Evolutionary conservation across 2,113 vertebrate genomes (phyloP).

Genomic region (Zapus hudsonius): DNA sequence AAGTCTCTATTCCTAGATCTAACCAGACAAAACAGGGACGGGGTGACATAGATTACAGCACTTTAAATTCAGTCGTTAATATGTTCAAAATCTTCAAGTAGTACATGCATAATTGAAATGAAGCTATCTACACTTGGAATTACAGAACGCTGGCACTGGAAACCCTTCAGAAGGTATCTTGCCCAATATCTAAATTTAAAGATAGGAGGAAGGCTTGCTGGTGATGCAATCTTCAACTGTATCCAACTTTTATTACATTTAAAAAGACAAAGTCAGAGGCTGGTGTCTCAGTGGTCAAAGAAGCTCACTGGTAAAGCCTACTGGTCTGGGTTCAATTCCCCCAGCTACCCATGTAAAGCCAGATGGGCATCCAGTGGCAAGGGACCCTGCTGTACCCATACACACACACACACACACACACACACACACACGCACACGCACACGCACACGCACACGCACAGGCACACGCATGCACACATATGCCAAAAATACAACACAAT

Average conservation of each 20-base stretch:
- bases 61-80: slow-evolving; percentile 10
- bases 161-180: neutral
- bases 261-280: neutral
- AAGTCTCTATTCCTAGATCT: neutral
- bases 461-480: no score
- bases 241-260: neutral
- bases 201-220: neutral
- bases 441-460: no score
- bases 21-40: neutral
- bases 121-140: neutral
- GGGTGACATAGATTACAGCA: neutral
- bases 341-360: no score
- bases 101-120: neutral
- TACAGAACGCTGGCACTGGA: neutral
- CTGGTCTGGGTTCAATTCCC: no score
- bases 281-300: no score
- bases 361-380: no score
- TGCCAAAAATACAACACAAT: neutral
- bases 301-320: no score
- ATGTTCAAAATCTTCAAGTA: neutral
- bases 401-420: no score
- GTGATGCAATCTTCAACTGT: neutral
- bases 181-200: neutral
- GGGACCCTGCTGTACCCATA: no score
- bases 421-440: no score